Evolutionary conservation across 2,113 vertebrate genomes (phyloP), one percentile per base, ranked within the genome.

Genomic region (Ranitomeya variabilis): DNA sequence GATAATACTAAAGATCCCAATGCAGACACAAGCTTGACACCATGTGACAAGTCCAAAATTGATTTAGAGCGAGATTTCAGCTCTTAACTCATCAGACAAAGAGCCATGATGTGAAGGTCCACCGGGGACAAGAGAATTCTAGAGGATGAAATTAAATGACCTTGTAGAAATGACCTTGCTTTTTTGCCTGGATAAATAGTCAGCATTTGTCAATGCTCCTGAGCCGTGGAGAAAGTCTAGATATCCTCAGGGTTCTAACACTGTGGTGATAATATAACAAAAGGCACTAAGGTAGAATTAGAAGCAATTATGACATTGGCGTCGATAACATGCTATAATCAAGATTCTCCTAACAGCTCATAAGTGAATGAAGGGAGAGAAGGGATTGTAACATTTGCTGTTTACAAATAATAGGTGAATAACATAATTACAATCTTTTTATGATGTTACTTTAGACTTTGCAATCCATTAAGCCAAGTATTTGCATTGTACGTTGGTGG

Each of bases 161-260:
- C 91, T 95, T 94, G 90, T 86, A 85, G 86, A 86, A 91, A 85
- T 90, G 90, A 92, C 92, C 92, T 94, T 90, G 62, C 84, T 90
- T 92, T 90, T 92, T 91, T 90, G 89, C 89, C 92, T 90, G 90
- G 89, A 91, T 87, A 90, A 90, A 92, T 91, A 90, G 23, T 74
- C 26, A 80, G 55, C 89, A 89, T 91, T 91, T 90, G 90, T 80
- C 9, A 15, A 88, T 91, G 86, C 51, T 91, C 86, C 78, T 71
- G 87, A 81, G 51, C 86, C 84, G 90, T 82, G 83, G 83, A 90
- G 85, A 73, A 76, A 83, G 88, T 74, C 26, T 86, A 85, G 90
- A 51, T 91, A 90, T 85, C 90, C 89, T 85, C 76, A 59, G 93
- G 92, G 83, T 92, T 91, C 87, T 91, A 51, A 81, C 79, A 90